Base-by-base conservation (phyloP, 1,140 invertebrate genomes). In the Caligus rogercresseyi region DNA sequence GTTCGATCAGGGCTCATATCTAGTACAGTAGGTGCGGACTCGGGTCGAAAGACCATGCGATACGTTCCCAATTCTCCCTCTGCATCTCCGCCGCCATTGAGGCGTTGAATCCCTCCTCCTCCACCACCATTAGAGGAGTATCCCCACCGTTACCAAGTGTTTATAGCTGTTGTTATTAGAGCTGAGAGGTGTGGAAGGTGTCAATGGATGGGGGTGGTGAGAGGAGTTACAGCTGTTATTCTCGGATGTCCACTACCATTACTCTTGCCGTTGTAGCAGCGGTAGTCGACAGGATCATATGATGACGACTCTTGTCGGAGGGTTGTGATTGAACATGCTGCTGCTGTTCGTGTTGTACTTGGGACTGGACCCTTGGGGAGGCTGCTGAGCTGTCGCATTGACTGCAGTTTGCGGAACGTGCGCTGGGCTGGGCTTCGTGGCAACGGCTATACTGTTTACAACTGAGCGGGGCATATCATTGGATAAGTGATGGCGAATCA, bases 11-110 rank as follows among this genome's bases (percentile, higher is more conserved):
- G 61, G 52, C 51, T 58, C 61, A 63, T 63, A 51, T 63, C 54
- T 25, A 63, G 31, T 14, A 63, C 61, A n/a, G 61, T 63, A n/a
- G 61, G 61, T 14, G 61, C 61, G n/a, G 61, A 63, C 25, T 63
- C 61, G 1, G 61, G 61, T 11, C 61, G 18, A 55, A 63, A 63
- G 1, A 21, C 61, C 53, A 55, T 25, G 11, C 25, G 24, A 13
- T 11, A 20, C 3, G n/a, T 15, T 43, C 25, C 16, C 3, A 3
- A 25, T 16, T 61, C 25, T 4, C 16, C n/a, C 58, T 61, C 25
- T 13, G 13, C 43, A 20, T 54, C 53, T 7, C 4, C 53, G 13
- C 21, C 53, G 13, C 21, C 53, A 23, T 54, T 23, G 4, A 15
- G 53, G 16, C 21, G n/a, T 11, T 7, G 43, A 13, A 13, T 51